These are phyloP conservation scores for Ectemnius cavifrons DNA, from an alignment of 2,888 invertebrate species.

Conservation along the genomic window DNA sequence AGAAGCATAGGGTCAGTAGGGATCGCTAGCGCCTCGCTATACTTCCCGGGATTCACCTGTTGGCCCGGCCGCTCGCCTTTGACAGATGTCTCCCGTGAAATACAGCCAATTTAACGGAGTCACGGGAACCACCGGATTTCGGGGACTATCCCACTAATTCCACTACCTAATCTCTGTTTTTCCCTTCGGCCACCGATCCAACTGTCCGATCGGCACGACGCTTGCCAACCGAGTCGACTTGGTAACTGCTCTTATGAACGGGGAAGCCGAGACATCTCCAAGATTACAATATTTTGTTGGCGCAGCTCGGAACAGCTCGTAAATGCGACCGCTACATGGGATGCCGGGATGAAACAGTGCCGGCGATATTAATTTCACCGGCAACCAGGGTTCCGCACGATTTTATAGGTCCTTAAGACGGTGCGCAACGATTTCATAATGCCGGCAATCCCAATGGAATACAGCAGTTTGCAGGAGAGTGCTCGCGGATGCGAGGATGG, in stretches of 20 bases:
- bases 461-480: constrained; percentile 47
- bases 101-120: no score
- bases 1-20: constrained; percentile 7
- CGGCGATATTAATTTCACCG: constrained; percentile 55
- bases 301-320: constrained; percentile 24
- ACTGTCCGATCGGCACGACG: no score
- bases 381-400: constrained; percentile 33
- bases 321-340: constrained; percentile 42
- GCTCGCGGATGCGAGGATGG: constrained; percentile 19
- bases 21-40: not conserved
- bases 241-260: constrained; percentile 39
- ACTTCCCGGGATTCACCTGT: not conserved
- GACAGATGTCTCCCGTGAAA: constrained; percentile 3
- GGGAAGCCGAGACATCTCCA: constrained; percentile 14
- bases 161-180: no score
- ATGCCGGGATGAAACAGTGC: constrained; percentile 40
- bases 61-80: not conserved
- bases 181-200: no score
- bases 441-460: constrained; percentile 46
- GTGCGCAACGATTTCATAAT: constrained; percentile 58
- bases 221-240: not conserved
- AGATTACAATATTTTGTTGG: constrained; percentile 29
- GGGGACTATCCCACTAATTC: no score
- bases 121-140: no score
- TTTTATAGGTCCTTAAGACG: constrained; percentile 58